Conservation (phyloP, 2,888 invertebrate genomes). For the Anarsia innoxiella region DNA sequence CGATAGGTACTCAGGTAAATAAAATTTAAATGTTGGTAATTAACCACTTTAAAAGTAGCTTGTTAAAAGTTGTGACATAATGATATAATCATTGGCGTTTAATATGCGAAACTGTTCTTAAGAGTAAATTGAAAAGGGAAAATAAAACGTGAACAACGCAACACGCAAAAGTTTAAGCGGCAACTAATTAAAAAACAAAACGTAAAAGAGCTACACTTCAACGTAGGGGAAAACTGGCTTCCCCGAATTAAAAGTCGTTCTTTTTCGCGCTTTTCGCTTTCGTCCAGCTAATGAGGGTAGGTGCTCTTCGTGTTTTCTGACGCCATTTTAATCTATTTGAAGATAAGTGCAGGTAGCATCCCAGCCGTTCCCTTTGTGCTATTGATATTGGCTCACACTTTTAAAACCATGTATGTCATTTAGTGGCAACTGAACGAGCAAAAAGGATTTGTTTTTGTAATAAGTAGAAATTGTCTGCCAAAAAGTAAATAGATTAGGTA, state of each 20-base stretch:
- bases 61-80: too few relatives aligned
- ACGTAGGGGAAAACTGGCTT: constrained; percentile 48
- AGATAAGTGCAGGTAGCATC: constrained; percentile 3
- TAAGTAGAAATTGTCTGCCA: too few relatives aligned
- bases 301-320: constrained; percentile 45
- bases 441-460: too few relatives aligned
- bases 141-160: constrained; percentile 41
- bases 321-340: constrained; percentile 31
- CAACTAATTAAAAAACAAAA: constrained; percentile 68
- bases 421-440: too few relatives aligned
- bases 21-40: too few relatives aligned
- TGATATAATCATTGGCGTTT: too few relatives aligned
- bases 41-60: too few relatives aligned
- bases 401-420: too few relatives aligned
- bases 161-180: constrained; percentile 58
- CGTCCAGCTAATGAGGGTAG: constrained; percentile 63
- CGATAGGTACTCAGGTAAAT: too few relatives aligned
- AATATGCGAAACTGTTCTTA: neutral
- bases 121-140: constrained; percentile 16
- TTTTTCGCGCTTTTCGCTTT: constrained; percentile 59
- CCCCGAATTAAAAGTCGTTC: constrained; percentile 54
- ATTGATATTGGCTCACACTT: too few relatives aligned
- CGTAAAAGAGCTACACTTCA: constrained; percentile 43
- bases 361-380: too few relatives aligned
- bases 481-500: too few relatives aligned